Evolutionary conservation across 2,888 invertebrate species (phyloP).

Genomic region (Apoda limacodes): DNA sequence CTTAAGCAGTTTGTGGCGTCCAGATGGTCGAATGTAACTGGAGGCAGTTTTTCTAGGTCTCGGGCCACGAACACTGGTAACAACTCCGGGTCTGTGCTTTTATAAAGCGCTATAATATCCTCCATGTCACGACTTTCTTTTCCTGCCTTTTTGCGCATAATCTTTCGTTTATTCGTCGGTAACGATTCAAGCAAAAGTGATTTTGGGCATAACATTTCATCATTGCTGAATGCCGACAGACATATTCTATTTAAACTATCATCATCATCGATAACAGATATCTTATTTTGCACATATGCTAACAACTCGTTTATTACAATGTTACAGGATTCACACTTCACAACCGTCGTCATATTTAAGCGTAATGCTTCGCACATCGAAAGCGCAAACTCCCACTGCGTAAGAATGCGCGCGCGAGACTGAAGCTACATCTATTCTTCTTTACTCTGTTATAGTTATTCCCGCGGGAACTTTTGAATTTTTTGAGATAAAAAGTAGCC

Average conservation of each 20-base stretch:
- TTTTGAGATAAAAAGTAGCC: too few relatives aligned
- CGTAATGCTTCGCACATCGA: too few relatives aligned
- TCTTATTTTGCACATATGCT: conserved; percentile 1
- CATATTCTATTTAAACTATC: conserved; percentile 2
- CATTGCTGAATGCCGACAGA: neutral
- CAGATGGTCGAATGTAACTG: neutral
- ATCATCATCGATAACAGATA: conserved; percentile 1
- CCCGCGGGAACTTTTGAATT: too few relatives aligned
- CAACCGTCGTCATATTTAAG: too few relatives aligned
- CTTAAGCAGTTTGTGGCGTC: too few relatives aligned
- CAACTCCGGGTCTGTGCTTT: conserved; percentile 1
- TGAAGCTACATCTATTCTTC: too few relatives aligned
- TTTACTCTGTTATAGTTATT: too few relatives aligned
- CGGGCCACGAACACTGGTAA: conserved; percentile 1
- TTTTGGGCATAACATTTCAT: neutral
- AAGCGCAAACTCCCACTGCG: too few relatives aligned
- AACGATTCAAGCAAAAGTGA: neutral
- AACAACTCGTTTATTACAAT: conserved; percentile 1
- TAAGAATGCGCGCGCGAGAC: too few relatives aligned
- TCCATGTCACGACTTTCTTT: neutral
- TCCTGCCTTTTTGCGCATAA: conserved; percentile 1
- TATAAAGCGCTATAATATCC: conserved; percentile 1
- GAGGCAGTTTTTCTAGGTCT: conserved; percentile 2
- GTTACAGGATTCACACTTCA: neutral
- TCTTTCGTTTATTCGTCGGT: neutral